Evolutionary conservation across 2,113 vertebrate genomes (phyloP).

Genomic region (Nibea albiflora): DNA sequence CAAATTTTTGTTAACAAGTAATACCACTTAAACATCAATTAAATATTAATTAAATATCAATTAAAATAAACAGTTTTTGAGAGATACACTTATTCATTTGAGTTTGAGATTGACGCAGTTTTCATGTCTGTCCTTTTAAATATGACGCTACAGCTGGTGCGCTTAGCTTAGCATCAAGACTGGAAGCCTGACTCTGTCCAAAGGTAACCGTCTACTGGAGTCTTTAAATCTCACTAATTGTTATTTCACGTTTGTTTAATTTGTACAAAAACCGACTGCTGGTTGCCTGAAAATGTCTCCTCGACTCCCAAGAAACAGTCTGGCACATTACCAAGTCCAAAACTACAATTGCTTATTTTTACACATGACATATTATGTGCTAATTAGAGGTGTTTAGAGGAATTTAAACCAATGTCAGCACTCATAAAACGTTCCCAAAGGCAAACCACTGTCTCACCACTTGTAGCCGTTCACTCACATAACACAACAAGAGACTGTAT

Average conservation of each 20-base stretch:
- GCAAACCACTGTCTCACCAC: not conserved
- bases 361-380: not conserved
- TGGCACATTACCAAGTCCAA: not conserved
- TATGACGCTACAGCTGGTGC: not conserved
- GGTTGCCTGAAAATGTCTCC: constrained; percentile 7
- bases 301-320: not conserved
- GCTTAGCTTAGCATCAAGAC: not conserved
- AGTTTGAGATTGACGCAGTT: not conserved
- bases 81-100: not conserved
- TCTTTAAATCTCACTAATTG: not conserved
- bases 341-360: not conserved
- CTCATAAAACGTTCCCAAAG: not conserved
- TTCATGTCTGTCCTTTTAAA: not conserved
- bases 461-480: not conserved
- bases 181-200: not conserved
- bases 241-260: not conserved
- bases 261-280: not conserved
- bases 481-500: not conserved
- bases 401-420: not conserved
- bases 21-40: too few species aligned
- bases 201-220: not conserved
- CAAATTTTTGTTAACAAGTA: not conserved
- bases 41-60: too few species aligned
- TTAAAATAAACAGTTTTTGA: not conserved
- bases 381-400: not conserved